Percentiles rank a stretch among this genome's conserved stretches.
Evolutionary conservation across 2,888 invertebrate genomes (phyloP).

Genomic region (Phyllotreta cruciferae): DNA sequence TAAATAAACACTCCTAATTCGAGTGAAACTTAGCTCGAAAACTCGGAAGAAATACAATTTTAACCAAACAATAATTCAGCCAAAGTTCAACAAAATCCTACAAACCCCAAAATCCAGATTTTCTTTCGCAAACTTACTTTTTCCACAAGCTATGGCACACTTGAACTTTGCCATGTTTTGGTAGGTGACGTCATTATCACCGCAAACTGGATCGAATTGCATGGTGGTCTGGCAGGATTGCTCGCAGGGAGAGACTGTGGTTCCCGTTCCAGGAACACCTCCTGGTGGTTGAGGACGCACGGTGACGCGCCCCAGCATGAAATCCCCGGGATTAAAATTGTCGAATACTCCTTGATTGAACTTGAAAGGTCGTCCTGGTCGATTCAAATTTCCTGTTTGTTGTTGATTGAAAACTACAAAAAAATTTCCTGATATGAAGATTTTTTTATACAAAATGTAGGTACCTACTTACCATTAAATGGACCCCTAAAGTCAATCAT

Average conservation of each 20-base stretch:
- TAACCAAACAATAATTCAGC: too few species aligned
- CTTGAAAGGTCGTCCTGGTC: too few species aligned
- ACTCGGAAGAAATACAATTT: too few species aligned
- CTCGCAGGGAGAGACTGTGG: slow-evolving; percentile 50
- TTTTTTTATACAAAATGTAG: too few species aligned
- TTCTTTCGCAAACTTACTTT: slow-evolving; percentile 54
- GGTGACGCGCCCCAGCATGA: background rate
- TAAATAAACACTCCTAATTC: background rate
- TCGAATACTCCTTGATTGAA: background rate
- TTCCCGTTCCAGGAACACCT: slow-evolving; percentile 52
- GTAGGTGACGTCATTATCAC: slow-evolving; percentile 53
- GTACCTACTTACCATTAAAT: too few species aligned
- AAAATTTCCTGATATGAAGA: too few species aligned
- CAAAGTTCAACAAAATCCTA: background rate
- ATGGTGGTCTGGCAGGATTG: slow-evolving; percentile 49
- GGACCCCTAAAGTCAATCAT: background rate
- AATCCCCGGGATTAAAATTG: slow-evolving; percentile 9
- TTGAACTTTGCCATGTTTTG: slow-evolving; percentile 47
- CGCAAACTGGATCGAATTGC: slow-evolving; percentile 56
- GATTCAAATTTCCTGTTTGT: too few species aligned
- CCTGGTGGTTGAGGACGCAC: slow-evolving; percentile 30
- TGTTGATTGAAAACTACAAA: background rate
- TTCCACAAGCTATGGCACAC: slow-evolving; percentile 54
- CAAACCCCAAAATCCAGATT: too few species aligned
- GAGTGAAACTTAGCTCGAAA: background rate